These are phyloP conservation scores for Leptosomus discolor DNA, from an alignment of 2,113 vertebrate genomes.

Conservation along the genomic window DNA sequence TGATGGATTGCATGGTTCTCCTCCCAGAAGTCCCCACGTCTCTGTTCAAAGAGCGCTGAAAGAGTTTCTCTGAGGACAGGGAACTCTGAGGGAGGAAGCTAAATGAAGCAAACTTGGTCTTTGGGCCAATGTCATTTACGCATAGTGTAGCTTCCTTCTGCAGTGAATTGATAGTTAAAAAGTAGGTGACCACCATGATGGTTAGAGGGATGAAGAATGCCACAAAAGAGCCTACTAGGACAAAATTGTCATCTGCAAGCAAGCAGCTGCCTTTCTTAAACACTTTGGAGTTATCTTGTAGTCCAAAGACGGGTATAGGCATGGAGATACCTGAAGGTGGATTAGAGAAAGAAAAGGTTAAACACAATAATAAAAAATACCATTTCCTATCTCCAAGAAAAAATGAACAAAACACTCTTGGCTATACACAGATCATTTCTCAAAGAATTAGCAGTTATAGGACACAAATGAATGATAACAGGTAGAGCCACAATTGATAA, in stretches of 20 bases:
- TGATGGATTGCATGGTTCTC: conserved; percentile 93
- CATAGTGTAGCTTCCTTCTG: conserved; percentile 91
- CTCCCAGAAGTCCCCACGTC: conserved; percentile 75
- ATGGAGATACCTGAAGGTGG: conserved; percentile 85
- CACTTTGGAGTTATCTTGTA: conserved; percentile 89
- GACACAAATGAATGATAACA: not conserved
- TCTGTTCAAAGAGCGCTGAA: conserved; percentile 83
- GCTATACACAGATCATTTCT: not conserved
- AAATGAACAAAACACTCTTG: not conserved
- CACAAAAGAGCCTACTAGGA: conserved; percentile 92
- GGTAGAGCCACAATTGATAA: not conserved
- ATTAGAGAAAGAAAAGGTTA: conserved; percentile 17
- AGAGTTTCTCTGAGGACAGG: conserved; percentile 88
- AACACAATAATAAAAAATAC: not conserved
- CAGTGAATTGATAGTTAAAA: conserved; percentile 89
- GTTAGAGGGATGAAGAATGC: conserved; percentile 93
- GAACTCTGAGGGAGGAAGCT: conserved; percentile 88
- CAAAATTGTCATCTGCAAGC: conserved; percentile 88
- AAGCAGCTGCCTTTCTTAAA: conserved; percentile 88
- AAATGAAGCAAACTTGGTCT: conserved; percentile 85
- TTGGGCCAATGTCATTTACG: conserved; percentile 82
- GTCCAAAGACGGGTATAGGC: conserved; percentile 91
- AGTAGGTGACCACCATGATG: conserved; percentile 96
- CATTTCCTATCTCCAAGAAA: not conserved
- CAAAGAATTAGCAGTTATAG: not conserved